phyloP scores from a whole-genome alignment of 2,888 invertebrate species.

The Eilema griseolum region DNA sequence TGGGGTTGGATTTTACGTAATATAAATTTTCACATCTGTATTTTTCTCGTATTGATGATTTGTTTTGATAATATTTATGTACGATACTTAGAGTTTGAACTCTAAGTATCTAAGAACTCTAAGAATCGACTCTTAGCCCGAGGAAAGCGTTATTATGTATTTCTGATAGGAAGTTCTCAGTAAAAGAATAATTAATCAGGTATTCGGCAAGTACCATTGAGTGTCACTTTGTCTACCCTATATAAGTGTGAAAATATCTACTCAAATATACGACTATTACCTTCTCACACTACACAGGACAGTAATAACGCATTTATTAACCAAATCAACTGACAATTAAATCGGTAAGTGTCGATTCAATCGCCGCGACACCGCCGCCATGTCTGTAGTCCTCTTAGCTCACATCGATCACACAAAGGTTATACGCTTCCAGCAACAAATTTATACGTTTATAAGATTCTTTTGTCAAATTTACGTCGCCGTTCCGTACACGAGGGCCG shows the following conservation, averaged over 20 bases:
- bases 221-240: background rate
- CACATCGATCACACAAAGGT: conserved; percentile 70
- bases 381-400: conserved; percentile 51
- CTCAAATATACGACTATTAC: background rate
- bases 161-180: background rate
- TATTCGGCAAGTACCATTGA: background rate
- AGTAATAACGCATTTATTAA: background rate
- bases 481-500: conserved; percentile 73
- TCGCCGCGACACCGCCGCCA: background rate
- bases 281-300: background rate
- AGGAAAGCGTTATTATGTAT: background rate
- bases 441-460: conserved; percentile 86
- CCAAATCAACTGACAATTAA: background rate
- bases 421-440: conserved; percentile 67
- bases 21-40: background rate
- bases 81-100: background rate
- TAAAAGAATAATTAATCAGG: background rate
- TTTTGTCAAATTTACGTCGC: conserved; percentile 85
- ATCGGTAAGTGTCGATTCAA: background rate
- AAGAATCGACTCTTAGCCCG: too few species aligned
- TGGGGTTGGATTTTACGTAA: background rate
- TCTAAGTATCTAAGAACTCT: too few species aligned
- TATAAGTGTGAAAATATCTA: background rate
- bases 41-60: too few species aligned
- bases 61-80: too few species aligned